Percentiles rank a stretch among this genome's conserved stretches.
Conservation (phyloP, 1,140 invertebrate genomes). For the Drosophila sproati region DNA sequence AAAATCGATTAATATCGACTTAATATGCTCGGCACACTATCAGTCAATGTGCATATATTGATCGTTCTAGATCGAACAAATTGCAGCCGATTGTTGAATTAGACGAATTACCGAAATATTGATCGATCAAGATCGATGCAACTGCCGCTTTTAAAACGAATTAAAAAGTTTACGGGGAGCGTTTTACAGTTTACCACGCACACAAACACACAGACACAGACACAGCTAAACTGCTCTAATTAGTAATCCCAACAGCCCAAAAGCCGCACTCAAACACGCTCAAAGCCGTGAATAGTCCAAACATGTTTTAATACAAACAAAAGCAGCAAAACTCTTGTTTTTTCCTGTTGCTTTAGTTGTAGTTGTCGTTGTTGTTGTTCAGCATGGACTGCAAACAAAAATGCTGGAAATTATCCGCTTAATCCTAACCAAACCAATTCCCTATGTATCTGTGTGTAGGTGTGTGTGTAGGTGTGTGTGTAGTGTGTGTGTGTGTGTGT, state of each 20-base stretch:
- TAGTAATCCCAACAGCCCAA: conserved; percentile 38
- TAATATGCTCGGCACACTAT: too few species aligned
- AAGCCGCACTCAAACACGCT: conserved; percentile 36
- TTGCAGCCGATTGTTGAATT: too few species aligned
- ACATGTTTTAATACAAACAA: conserved; percentile 57
- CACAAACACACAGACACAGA: background rate
- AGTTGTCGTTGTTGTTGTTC: conserved; percentile 9
- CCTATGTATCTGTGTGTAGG: background rate
- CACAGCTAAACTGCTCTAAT: conserved; percentile 24
- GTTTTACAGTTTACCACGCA: background rate
- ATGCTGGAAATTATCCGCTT: conserved; percentile 67
- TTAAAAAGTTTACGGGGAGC: too few species aligned
- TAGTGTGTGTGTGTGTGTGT: background rate
- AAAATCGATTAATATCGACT: too few species aligned
- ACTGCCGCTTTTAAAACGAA: too few species aligned
- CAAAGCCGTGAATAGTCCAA: conserved; percentile 41
- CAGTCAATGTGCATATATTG: too few species aligned
- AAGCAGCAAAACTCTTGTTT: conserved; percentile 17
- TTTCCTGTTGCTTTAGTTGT: background rate
- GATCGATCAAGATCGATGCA: too few species aligned
- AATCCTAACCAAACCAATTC: conserved; percentile 19
- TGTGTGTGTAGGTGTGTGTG: too few species aligned
- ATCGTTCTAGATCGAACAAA: too few species aligned
- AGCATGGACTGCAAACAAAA: conserved; percentile 55
- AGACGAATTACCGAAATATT: too few species aligned